Evolutionary conservation across 2,888 invertebrate genomes (phyloP).

Genomic region (Koerneria pararmatus): DNA sequence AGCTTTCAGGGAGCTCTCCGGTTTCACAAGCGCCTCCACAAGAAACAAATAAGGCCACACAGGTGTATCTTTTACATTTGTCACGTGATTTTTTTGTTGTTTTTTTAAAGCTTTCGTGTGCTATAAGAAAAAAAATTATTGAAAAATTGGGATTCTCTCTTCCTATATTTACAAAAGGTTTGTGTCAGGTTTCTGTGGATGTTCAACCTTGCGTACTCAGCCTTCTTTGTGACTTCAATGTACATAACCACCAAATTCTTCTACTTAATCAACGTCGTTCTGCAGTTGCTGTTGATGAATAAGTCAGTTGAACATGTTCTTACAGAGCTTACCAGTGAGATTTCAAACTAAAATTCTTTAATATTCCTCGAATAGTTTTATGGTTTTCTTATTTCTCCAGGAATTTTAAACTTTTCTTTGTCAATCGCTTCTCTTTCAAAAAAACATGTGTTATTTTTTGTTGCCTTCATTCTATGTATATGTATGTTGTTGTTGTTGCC

Average conservation of each 20-base stretch:
- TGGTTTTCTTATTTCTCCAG: too few relatives aligned
- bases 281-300: slow-evolving; percentile 57
- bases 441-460: too few relatives aligned
- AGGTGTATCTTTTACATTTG: neutral
- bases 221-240: slow-evolving; percentile 56
- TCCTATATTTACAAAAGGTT: too few relatives aligned
- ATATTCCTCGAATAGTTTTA: too few relatives aligned
- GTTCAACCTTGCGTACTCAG: slow-evolving; percentile 58
- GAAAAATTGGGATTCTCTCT: slow-evolving; percentile 22
- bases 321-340: neutral
- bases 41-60: slow-evolving; percentile 54
- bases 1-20: slow-evolving; percentile 53
- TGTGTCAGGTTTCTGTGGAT: slow-evolving; percentile 41
- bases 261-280: slow-evolving; percentile 54
- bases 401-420: too few relatives aligned
- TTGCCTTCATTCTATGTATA: too few relatives aligned
- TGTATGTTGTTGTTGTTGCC: too few relatives aligned
- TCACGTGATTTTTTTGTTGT: too few relatives aligned
- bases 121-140: neutral
- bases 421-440: too few relatives aligned
- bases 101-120: too few relatives aligned
- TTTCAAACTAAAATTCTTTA: neutral
- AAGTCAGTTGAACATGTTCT: slow-evolving; percentile 27
- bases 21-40: slow-evolving; percentile 57
- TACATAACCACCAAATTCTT: slow-evolving; percentile 56